Percentiles rank a stretch among this genome's conserved stretches.
Conservation (phyloP, 2,113 vertebrate species). For the Rhineura floridana region DNA sequence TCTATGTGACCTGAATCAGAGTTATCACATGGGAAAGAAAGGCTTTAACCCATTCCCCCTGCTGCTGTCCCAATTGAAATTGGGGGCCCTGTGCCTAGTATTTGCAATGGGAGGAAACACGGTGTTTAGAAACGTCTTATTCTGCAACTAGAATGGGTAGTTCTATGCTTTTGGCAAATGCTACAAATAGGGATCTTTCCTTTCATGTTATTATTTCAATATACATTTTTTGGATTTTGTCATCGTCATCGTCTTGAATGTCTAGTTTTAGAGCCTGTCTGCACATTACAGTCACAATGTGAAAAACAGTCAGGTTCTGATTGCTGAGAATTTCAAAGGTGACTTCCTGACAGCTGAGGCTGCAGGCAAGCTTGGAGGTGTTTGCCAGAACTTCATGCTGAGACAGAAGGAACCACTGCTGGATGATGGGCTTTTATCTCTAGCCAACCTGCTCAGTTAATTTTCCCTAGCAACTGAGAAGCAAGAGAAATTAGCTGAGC, state of each 20-base stretch:
- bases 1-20: too few species aligned
- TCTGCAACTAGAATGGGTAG: background rate
- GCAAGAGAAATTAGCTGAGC: background rate
- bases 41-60: too few species aligned
- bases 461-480: background rate
- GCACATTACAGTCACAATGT: background rate
- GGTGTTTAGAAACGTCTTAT: background rate
- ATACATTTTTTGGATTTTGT: too few species aligned
- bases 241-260: background rate
- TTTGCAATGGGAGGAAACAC: too few species aligned
- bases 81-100: too few species aligned
- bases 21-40: too few species aligned
- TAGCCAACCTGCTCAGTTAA: background rate
- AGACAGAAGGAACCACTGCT: background rate
- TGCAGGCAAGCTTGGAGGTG: background rate
- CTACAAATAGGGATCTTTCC: background rate
- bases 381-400: background rate
- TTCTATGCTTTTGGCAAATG: background rate
- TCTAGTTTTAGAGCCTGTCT: background rate
- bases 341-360: background rate
- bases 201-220: too few species aligned
- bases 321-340: background rate
- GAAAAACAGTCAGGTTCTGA: background rate
- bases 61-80: too few species aligned
- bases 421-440: background rate